Percentiles rank a stretch among this genome's conserved stretches.
These are phyloP conservation scores for Scolopax bukidnonensis DNA, from an alignment of 2,797 vertebrate species.

Conservation along the genomic window DNA sequence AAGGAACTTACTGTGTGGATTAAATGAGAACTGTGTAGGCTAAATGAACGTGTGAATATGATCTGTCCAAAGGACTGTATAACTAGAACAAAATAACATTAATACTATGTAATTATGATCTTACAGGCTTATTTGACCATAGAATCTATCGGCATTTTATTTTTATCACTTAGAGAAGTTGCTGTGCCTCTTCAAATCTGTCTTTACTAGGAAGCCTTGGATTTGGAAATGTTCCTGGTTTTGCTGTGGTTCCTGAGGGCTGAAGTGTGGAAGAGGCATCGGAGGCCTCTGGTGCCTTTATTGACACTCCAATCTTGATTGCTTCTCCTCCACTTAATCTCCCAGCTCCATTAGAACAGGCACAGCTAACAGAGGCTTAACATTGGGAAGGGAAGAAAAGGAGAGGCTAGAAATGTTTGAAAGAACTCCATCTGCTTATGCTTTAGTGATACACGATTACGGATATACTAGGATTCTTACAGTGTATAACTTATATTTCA, in stretches of 20 bases:
- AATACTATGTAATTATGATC: not conserved
- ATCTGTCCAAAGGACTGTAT: not conserved
- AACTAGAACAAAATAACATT: not conserved
- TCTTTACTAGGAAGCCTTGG: not conserved
- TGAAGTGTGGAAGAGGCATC: not conserved
- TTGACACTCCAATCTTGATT: not conserved
- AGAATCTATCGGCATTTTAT: not conserved
- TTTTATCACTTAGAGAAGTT: not conserved
- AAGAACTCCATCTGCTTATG: not conserved
- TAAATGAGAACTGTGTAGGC: not conserved
- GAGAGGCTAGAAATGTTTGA: not conserved
- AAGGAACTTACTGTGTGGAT: not conserved
- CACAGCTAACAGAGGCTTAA: not conserved
- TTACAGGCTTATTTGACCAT: not conserved
- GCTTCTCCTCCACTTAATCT: not conserved
- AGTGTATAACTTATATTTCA: not conserved
- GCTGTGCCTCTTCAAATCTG: not conserved
- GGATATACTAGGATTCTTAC: not conserved
- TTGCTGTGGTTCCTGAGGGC: not conserved
- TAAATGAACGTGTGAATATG: not conserved
- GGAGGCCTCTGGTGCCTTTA: not conserved
- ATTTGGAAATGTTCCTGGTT: not conserved
- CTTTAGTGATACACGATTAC: not conserved
- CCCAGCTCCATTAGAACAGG: not conserved
- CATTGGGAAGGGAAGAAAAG: not conserved